Percentiles rank a stretch among this genome's conserved stretches.
phyloP scores from a whole-genome alignment of 2,888 invertebrate genomes.

The Empis stercorea region DNA sequence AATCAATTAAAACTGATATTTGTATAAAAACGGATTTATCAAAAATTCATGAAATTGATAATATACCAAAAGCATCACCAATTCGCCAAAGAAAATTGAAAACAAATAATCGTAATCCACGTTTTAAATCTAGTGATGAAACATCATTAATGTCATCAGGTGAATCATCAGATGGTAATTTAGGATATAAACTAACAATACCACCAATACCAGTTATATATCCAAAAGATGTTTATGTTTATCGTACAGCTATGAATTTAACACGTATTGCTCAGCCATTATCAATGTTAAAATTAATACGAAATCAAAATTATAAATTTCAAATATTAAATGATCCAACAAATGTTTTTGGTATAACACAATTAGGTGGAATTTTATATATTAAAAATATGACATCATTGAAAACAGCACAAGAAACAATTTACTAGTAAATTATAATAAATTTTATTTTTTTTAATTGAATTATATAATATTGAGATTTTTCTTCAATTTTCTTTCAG shows the following conservation, averaged over 20 bases:
- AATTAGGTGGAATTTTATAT: slow-evolving; percentile 43
- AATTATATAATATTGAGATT: too few relatives aligned
- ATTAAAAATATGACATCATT: slow-evolving; percentile 39
- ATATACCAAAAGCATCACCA: slow-evolving; percentile 26
- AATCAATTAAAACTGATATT: slow-evolving; percentile 28
- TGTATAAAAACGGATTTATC: slow-evolving; percentile 32
- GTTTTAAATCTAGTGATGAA: too few relatives aligned
- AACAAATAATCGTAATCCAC: too few relatives aligned
- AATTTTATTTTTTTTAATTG: too few relatives aligned
- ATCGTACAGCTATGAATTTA: slow-evolving; percentile 36
- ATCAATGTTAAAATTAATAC: slow-evolving; percentile 22
- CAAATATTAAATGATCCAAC: slow-evolving; percentile 28
- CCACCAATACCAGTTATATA: slow-evolving; percentile 19
- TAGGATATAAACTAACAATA: slow-evolving; percentile 9
- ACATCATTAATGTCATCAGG: slow-evolving; percentile 13
- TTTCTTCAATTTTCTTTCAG: too few relatives aligned
- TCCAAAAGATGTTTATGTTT: slow-evolving; percentile 28
- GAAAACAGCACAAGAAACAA: slow-evolving; percentile 31
- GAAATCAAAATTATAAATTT: slow-evolving; percentile 22
- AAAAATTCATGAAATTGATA: slow-evolving; percentile 26
- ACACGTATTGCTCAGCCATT: slow-evolving; percentile 39
- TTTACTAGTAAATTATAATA: slow-evolving; percentile 30
- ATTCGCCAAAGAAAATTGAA: slow-evolving; percentile 13
- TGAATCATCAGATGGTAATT: slow-evolving; percentile 16
- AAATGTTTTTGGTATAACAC: slow-evolving; percentile 41